Conservation (phyloP, 2,113 vertebrate species). For the Pleuronectes platessa region DNA sequence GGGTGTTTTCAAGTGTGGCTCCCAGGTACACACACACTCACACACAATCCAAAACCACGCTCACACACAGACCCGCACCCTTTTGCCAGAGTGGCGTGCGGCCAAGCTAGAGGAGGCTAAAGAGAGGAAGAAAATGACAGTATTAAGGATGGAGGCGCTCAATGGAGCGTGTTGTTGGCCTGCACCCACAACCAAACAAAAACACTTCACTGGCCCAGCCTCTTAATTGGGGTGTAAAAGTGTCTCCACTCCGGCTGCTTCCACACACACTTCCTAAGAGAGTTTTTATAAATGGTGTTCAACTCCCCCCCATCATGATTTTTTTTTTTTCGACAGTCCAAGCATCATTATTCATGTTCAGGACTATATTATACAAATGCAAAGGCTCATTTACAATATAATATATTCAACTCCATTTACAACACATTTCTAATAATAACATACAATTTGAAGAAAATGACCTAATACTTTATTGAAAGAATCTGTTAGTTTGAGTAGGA, state of each 20-base stretch:
- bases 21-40: conserved; percentile 57
- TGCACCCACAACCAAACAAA: conserved; percentile 55
- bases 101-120: conserved; percentile 36
- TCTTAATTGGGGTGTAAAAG: conserved; percentile 49
- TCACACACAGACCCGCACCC: conserved; percentile 25
- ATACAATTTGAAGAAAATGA: too few species aligned
- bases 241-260: conserved; percentile 33
- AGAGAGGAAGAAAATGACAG: conserved; percentile 36
- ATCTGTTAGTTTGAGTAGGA: too few species aligned
- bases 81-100: conserved; percentile 36
- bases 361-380: too few species aligned
- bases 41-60: conserved; percentile 37
- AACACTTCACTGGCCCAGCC: conserved; percentile 39
- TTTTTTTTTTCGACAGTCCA: neutral
- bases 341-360: neutral
- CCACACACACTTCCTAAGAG: conserved; percentile 33
- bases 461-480: too few species aligned
- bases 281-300: neutral
- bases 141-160: conserved; percentile 50
- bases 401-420: conserved; percentile 22
- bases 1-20: conserved; percentile 58
- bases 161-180: conserved; percentile 42
- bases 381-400: too few species aligned
- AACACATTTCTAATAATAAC: too few species aligned
- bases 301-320: neutral